Evolutionary conservation across 2,113 vertebrate species (phyloP).

Genomic region (Clarias magur): DNA sequence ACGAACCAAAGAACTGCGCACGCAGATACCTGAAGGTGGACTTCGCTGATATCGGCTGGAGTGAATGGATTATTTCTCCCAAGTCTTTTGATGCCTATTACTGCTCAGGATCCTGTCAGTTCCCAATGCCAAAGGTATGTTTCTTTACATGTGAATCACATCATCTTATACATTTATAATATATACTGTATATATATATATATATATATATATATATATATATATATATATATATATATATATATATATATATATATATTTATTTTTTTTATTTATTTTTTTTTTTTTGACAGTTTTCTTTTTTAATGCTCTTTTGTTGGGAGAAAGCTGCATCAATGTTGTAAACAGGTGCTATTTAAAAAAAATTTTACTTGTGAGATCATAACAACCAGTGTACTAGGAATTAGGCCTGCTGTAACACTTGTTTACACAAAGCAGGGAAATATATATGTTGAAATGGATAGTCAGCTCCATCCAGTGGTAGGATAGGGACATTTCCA

Average conservation of each 20-base stretch:
- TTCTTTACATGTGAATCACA: not conserved
- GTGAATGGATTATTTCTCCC: conserved; percentile 97
- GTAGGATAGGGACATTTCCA: conserved; percentile 4
- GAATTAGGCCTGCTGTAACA: not conserved
- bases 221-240: too few species aligned
- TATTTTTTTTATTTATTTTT: not conserved
- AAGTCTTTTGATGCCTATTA: conserved; percentile 96
- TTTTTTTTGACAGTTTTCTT: not conserved
- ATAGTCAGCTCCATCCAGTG: conserved; percentile 45
- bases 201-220: too few species aligned
- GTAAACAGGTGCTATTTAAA: not conserved
- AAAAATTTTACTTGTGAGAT: not conserved
- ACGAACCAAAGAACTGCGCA: conserved; percentile 84
- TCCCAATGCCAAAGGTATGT: conserved; percentile 95
- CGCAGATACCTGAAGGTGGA: conserved; percentile 94
- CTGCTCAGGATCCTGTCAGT: conserved; percentile 95
- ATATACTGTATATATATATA: too few species aligned
- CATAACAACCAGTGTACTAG: not conserved
- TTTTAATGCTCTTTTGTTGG: not conserved
- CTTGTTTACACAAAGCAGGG: not conserved
- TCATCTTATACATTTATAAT: not conserved
- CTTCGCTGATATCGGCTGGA: conserved; percentile 98
- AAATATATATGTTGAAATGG: not conserved
- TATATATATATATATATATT: too few species aligned
- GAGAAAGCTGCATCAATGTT: not conserved